Evolutionary conservation across 1,140 invertebrate species (phyloP), one percentile per base, ranked within the genome.

Genomic region (Vollenhovia emeryi): DNA sequence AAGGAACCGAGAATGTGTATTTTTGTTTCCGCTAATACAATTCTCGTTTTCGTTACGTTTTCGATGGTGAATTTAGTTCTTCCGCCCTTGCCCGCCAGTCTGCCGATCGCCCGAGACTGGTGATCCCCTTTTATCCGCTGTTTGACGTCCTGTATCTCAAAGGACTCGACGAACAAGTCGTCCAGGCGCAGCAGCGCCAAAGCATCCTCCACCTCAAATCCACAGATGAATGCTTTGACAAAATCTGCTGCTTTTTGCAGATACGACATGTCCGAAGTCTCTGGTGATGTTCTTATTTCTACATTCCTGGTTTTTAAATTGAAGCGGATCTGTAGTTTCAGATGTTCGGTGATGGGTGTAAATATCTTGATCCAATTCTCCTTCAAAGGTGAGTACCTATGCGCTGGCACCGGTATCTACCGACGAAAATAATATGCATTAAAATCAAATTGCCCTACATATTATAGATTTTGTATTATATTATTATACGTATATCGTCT

Each of bases 161-260:
- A 99, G 0, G 98, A 97, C 95, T 99, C 99, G 0, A 99, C 95
- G 95, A 99, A 99, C 1, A 99, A 95, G 95, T 99, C 99, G 95
- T 99, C 99, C 59, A 99, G 95, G 89, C 99, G 96, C 7, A 99
- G 95, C 11, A 99, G 94, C 0, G 99, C 99, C 57, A 99, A 93
- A 0, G 99, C 98, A 95, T 99, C 99, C 94, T 99, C 98, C 3
- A 99, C 97, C 91, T 99, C 99, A 95, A 99, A 99, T 9, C 99
- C 99, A 91, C 97, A 97, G 27, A 99, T 96, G 94, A 99, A 99
- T 11, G 99, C 99, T 95, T 97, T 97, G 0, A 99, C 98, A 96
- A 99, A 99, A 95, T 99, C 99, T 21, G 98, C 98, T 66, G 97
- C 99, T 95, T 99, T 99, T 94, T 99, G 99, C 78, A 99, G 95